Evolutionary conservation across 1,140 invertebrate genomes (phyloP).

Genomic region (Listronotus oregonensis): DNA sequence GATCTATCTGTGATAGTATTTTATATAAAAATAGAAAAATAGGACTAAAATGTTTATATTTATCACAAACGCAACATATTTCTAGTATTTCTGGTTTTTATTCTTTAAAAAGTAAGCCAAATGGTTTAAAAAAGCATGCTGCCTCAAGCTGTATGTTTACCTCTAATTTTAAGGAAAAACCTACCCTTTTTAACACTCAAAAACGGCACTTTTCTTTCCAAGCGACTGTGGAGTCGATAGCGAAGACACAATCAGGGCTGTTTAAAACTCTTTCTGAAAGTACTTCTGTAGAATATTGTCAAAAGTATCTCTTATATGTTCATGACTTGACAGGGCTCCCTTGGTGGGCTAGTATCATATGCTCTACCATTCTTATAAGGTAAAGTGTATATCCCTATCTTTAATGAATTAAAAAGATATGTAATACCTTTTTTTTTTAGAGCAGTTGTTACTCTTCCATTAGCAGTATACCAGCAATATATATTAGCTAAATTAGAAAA

Average conservation of each 20-base stretch:
- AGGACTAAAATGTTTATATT: not conserved
- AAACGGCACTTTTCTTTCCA: conserved; percentile 56
- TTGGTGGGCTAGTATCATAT: conserved; percentile 81
- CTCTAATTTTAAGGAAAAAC: too few species aligned
- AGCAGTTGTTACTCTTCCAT: conserved; percentile 71
- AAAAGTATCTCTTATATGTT: conserved; percentile 67
- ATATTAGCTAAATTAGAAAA: conserved; percentile 76
- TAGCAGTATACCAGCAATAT: conserved; percentile 74
- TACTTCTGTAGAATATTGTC: conserved; percentile 65
- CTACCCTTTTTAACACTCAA: conserved; percentile 5
- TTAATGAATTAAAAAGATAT: not conserved
- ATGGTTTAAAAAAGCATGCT: not conserved
- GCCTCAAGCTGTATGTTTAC: too few species aligned
- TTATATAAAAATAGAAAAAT: conserved; percentile 1
- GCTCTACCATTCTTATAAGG: conserved; percentile 68
- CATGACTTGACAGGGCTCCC: conserved; percentile 75
- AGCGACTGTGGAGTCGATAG: conserved; percentile 57
- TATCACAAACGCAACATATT: not conserved
- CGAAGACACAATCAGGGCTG: conserved; percentile 59
- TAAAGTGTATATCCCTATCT: not conserved
- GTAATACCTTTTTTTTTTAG: conserved; percentile 5
- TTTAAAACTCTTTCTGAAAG: conserved; percentile 68
- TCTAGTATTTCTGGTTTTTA: not conserved
- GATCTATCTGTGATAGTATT: not conserved
- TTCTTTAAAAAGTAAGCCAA: too few species aligned